Conservation (phyloP, 30 jellyfish, hydroid and myxozoan genomes). For the Mastigias papua region DNA sequence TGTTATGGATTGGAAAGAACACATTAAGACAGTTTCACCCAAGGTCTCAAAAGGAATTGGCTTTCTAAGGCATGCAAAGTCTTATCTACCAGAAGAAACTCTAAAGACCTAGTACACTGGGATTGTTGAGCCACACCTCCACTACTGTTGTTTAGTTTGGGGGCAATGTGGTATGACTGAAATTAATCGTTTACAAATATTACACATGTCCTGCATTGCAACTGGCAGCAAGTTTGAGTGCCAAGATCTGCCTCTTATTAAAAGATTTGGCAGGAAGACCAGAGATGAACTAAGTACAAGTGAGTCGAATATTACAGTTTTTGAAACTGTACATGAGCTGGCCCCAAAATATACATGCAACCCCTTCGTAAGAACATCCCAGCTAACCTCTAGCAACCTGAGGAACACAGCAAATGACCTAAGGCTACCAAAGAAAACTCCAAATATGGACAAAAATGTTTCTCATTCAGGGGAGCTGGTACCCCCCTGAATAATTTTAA, state of each 20-base stretch:
- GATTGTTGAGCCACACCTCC: slow-evolving; percentile 23
- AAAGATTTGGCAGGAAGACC: neutral
- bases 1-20: neutral
- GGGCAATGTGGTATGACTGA: neutral
- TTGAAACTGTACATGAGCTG: neutral
- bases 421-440: neutral
- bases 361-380: neutral
- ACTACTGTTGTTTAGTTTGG: slow-evolving; percentile 15
- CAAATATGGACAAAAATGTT: neutral
- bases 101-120: slow-evolving; percentile 5
- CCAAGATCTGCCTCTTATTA: neutral
- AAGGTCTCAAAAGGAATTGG: neutral
- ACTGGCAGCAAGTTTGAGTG: neutral
- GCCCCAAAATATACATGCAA: neutral
- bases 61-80: neutral
- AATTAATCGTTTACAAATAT: neutral
- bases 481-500: too few relatives aligned
- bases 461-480: neutral
- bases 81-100: neutral
- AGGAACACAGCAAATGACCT: neutral
- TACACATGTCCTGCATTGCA: neutral
- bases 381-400: neutral
- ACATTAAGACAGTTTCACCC: neutral
- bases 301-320: neutral
- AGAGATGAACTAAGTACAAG: neutral